Percentiles rank a stretch among this genome's conserved stretches.
Evolutionary conservation across 2,888 invertebrate genomes (phyloP).

Genomic region (Apodemia mormo): DNA sequence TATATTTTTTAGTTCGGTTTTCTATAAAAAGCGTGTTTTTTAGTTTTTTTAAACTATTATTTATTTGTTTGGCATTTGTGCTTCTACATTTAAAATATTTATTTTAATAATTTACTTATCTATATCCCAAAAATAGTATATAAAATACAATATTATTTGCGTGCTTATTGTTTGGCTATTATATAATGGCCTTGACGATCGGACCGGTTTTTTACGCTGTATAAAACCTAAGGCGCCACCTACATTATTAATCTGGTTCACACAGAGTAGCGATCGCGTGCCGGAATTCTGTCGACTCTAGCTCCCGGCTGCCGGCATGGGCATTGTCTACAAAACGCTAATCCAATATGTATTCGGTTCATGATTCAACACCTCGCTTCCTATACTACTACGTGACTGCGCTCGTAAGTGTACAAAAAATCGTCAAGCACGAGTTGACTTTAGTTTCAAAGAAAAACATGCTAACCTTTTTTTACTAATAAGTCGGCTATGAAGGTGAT

Average conservation of each 20-base stretch:
- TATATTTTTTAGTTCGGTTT: no score
- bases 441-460: background rate
- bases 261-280: slow-evolving; percentile 3
- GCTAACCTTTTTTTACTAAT: background rate
- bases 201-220: no score
- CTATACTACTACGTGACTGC: slow-evolving; percentile 10
- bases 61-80: no score
- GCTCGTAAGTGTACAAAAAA: slow-evolving; percentile 1
- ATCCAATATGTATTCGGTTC: slow-evolving; percentile 27
- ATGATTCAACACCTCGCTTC: slow-evolving; percentile 21
- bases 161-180: no score
- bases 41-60: no score
- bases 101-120: no score
- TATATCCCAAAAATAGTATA: no score
- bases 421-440: background rate
- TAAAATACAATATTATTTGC: no score
- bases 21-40: no score
- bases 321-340: slow-evolving; percentile 26
- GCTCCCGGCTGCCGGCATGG: slow-evolving; percentile 24
- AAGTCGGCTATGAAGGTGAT: background rate
- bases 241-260: background rate
- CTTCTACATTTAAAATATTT: no score
- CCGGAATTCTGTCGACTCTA: background rate
- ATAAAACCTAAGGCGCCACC: background rate
- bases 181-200: no score